Conservation (phyloP, 2,888 invertebrate genomes). For the Eretmocerus hayati region DNA sequence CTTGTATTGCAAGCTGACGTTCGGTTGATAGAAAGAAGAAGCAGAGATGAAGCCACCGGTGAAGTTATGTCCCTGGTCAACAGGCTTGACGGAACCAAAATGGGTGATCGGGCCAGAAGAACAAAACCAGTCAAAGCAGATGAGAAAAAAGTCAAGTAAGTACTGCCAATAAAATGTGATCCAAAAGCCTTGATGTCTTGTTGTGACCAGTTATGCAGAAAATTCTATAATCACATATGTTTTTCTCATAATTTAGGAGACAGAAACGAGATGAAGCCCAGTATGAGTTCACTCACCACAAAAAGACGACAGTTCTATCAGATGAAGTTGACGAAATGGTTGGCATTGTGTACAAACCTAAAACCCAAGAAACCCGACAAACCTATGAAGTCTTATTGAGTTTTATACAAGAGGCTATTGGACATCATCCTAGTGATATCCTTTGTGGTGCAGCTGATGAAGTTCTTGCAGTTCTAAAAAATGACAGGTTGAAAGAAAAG, state of each 20-base stretch:
- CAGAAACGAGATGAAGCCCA: conserved; percentile 89
- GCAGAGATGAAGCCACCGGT: conserved; percentile 98
- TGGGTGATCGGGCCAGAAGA: conserved; percentile 94
- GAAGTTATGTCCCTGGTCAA: conserved; percentile 95
- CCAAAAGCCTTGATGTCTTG: too few relatives aligned
- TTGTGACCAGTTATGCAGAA: too few relatives aligned
- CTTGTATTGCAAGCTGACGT: conserved; percentile 99
- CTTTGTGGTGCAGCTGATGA: conserved; percentile 99
- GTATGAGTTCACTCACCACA: conserved; percentile 84
- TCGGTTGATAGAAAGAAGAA: conserved; percentile 89
- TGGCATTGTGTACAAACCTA: conserved; percentile 90
- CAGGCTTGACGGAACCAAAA: conserved; percentile 80
- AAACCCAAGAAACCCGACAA: conserved; percentile 95
- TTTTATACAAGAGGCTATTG: conserved; percentile 94
- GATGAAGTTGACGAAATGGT: conserved; percentile 89
- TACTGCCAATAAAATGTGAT: too few relatives aligned
- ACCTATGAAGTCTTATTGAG: conserved; percentile 94
- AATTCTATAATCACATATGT: too few relatives aligned
- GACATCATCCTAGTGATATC: conserved; percentile 94
- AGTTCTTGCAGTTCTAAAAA: conserved; percentile 89
- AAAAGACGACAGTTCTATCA: conserved; percentile 76
- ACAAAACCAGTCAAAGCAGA: conserved; percentile 90
- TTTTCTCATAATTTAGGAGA: conserved; percentile 62
- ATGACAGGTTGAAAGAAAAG: conserved; percentile 87
- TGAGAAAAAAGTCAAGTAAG: conserved; percentile 85